Evolutionary conservation across 53 echinoderm and acorn worm genomes (phyloP), one percentile per base, ranked within the genome.

Genomic region (Crossaster papposus): DNA sequence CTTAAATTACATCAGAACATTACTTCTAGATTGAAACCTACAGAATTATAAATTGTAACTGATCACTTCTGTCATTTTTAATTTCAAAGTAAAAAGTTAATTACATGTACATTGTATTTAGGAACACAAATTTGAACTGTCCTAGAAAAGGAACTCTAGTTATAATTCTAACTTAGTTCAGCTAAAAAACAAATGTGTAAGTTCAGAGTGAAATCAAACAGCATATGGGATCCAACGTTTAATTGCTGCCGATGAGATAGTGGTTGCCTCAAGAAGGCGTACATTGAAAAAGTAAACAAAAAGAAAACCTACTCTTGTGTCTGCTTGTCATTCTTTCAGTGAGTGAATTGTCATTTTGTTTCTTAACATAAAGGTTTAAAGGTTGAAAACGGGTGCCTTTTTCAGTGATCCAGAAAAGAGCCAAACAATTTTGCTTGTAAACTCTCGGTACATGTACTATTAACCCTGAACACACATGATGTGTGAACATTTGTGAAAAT

Each of bases 201-300:
- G 68, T 68, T n/a, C 3, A 58, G 28, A 68, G 68, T 68, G 68
- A 23, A 68, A 68, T 68, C 68, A 68, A 68, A 68, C 68, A 87
- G 77, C 87, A 28, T 87, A 35, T 55, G 30, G 75, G 77, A 14
- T 76, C 72, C 77, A 34, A 12, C 35, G 75, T 55, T 72, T 35
- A 87, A 87, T 62, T 87, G 87, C 87, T 87, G 72, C 65, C 72
- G 50, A 84, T 7, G 75, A 87, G 87, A 62, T 87, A 87, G 87
- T 87, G 87, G 87, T 87, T 58, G 75, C 77, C 75, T 62, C 87
- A 75, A 13, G n/a, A 74, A 77, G 87, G 77, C 76, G 37, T 55
- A 36, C 77, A 55, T 30, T 87, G 87, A 87, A 87, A 87, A 87
- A 87, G 87, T 87, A 32, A 87, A 87, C 23, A 62, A 87, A 87